These are phyloP conservation scores for Clinocottus analis DNA, from an alignment of 2,113 vertebrate genomes.

Conservation along the genomic window DNA sequence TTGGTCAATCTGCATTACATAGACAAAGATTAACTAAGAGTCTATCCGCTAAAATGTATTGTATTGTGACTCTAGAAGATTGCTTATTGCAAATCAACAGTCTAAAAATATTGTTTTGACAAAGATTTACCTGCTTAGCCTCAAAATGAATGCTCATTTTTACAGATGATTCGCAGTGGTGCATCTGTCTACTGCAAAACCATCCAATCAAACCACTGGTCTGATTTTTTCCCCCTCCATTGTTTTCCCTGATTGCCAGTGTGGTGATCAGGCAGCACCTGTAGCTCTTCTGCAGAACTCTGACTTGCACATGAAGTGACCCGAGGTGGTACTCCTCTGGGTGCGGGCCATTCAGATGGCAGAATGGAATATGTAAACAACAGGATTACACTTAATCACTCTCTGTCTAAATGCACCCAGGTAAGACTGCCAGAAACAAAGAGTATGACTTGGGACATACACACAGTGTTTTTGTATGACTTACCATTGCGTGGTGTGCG, in stretches of 20 bases:
- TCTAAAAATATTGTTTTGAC: background rate
- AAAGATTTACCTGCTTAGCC: background rate
- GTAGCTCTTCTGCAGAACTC: constrained; percentile 60
- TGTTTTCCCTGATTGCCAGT: constrained; percentile 29
- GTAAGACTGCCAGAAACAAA: background rate
- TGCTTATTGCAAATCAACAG: background rate
- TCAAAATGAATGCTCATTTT: background rate
- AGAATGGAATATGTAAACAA: constrained; percentile 69
- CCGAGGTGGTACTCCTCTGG: constrained; percentile 64
- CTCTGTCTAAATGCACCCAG: constrained; percentile 36
- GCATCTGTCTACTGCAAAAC: constrained; percentile 3
- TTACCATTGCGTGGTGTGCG: constrained; percentile 88
- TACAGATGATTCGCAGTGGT: background rate
- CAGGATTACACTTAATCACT: constrained; percentile 69
- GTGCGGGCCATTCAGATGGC: constrained; percentile 63
- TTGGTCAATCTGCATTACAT: background rate
- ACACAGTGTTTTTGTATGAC: background rate
- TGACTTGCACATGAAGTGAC: constrained; percentile 73
- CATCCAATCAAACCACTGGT: background rate
- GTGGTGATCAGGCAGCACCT: constrained; percentile 55
- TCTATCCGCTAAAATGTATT: background rate
- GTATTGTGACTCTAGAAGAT: background rate
- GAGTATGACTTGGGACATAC: background rate
- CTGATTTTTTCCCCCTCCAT: background rate
- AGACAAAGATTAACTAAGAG: background rate